Evolutionary conservation across 2,113 vertebrate genomes (phyloP), one percentile per base, ranked within the genome.

Genomic region (Centropus unirufus): DNA sequence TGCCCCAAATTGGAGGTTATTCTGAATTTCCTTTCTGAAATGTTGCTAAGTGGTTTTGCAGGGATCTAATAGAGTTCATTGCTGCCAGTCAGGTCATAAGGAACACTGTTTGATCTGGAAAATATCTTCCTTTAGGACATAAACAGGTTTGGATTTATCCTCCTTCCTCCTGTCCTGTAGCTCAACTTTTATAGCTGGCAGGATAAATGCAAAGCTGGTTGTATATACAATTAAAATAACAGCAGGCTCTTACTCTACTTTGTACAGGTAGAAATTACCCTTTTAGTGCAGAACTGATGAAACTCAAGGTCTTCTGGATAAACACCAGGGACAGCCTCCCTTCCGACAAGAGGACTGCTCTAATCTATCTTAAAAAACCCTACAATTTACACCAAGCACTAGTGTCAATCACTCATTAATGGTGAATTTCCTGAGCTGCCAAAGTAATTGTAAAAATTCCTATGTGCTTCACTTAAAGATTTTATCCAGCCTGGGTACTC

Each of bases 41-140:
- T 59, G 8, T 83, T 80, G 34, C 55, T 95, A 83, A 77, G 62
- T 55, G 29, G 8, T 83, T 96, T 88, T 63, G n/a, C 87, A 95
- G 63, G 87, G 9, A 83, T 83, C 24, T 72, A 29, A 74, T 47
- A 39, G 54, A 85, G 39, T 76, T 92, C 12, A 39, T 2, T 63
- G 59, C 59, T 83, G 59, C 54, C 72, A 92, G 42, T 83, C 51
- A 92, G 83, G 42, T 72, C 18, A 77, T 75, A 83, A 86, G n/a
- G 78, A 82, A 92, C 63, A 77, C 26, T 5, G 7, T 85, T 92
- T 90, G 20, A 83, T 63, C 67, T 73, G 57, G 51, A 70, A 94
- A 74, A 93, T 44, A 61, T 92, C 24, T 13, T 86, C 63, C 51
- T 85, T 63, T 57, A 93, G 42, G 59, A 83, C 69, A 79, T 89